These are phyloP conservation scores for Clavelina lepadiformis DNA, from an alignment of 23 tunicate species.

Conservation along the genomic window DNA sequence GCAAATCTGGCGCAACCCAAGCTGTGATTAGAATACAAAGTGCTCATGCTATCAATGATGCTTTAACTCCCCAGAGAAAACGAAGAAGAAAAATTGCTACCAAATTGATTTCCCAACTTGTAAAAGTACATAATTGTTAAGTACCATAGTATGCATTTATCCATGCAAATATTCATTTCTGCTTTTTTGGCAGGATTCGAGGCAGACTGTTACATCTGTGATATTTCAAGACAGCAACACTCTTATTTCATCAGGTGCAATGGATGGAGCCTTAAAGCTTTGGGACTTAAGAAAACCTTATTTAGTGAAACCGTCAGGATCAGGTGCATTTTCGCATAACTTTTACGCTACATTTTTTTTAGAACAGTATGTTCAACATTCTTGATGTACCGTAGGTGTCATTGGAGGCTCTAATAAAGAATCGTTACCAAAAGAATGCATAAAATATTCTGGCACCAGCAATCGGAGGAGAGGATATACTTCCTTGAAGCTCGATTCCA, in stretches of 20 bases:
- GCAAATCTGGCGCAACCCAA: background rate
- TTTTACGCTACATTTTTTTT: too few relatives aligned
- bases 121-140: slow-evolving; percentile 9
- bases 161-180: background rate
- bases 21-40: slow-evolving; percentile 47
- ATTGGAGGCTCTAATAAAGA: too few relatives aligned
- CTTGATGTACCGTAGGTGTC: too few relatives aligned
- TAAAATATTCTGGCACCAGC: slow-evolving; percentile 65
- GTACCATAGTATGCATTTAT: background rate
- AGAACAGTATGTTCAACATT: too few relatives aligned
- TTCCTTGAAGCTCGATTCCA: slow-evolving; percentile 45
- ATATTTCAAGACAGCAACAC: slow-evolving; percentile 49
- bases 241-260: slow-evolving; percentile 68
- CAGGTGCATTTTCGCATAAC: too few relatives aligned
- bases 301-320: background rate
- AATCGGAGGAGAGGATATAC: slow-evolving; percentile 71
- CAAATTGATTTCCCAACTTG: slow-evolving; percentile 16
- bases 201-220: slow-evolving; percentile 75
- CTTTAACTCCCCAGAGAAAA: slow-evolving; percentile 61
- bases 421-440: slow-evolving; percentile 31
- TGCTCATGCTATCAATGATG: slow-evolving; percentile 68
- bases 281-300: slow-evolving; percentile 82
- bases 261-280: slow-evolving; percentile 75
- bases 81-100: slow-evolving; percentile 15
- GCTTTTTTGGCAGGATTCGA: slow-evolving; percentile 53